Evolutionary conservation across 2,888 invertebrate species (phyloP).

Genomic region (Syritta pipiens): DNA sequence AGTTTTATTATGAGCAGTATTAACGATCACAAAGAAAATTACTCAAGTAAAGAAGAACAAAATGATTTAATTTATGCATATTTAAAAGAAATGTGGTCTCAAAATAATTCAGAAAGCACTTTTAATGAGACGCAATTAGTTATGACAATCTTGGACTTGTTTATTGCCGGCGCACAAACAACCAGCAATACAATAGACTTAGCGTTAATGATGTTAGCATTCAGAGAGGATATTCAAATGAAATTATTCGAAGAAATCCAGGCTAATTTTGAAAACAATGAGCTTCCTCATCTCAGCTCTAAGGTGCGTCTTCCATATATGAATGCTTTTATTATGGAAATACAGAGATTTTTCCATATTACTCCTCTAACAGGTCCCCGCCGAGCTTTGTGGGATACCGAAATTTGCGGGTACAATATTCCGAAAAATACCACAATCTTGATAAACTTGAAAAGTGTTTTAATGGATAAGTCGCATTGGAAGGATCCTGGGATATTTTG

Average conservation of each 20-base stretch:
- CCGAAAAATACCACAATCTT: conserved; percentile 81
- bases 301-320: conserved; percentile 80
- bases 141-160: conserved; percentile 84
- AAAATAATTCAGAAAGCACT: conserved; percentile 66
- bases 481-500: conserved; percentile 83
- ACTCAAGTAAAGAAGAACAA: conserved; percentile 78
- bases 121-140: conserved; percentile 83
- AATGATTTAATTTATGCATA: conserved; percentile 84
- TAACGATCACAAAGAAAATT: conserved; percentile 80
- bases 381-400: conserved; percentile 81
- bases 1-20: conserved; percentile 82
- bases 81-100: conserved; percentile 82
- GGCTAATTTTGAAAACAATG: conserved; percentile 72
- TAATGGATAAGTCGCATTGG: conserved; percentile 82
- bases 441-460: conserved; percentile 81
- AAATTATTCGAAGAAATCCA: conserved; percentile 82
- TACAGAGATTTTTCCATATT: conserved; percentile 81
- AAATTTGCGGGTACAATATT: conserved; percentile 81
- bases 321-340: conserved; percentile 82
- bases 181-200: conserved; percentile 84
- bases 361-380: conserved; percentile 82
- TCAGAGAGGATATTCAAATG: conserved; percentile 82
- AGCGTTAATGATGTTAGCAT: conserved; percentile 82
- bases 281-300: conserved; percentile 74
- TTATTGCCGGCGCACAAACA: conserved; percentile 84